phyloP scores from a whole-genome alignment of 2,888 invertebrate genomes.

The Amiota communis region DNA sequence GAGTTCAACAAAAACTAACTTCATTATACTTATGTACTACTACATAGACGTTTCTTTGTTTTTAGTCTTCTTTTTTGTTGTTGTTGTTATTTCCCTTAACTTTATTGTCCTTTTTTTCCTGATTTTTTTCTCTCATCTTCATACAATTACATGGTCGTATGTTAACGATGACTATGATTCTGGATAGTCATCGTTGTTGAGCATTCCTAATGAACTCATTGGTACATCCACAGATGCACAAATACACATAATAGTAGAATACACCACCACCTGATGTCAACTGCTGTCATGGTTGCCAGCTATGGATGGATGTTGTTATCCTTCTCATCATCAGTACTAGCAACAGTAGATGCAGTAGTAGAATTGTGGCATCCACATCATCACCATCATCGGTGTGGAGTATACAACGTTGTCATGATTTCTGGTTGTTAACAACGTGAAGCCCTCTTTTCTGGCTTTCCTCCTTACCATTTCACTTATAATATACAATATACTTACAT shows the following conservation, averaged over 20 bases:
- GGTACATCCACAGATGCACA: conserved; percentile 13
- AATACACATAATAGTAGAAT: neutral
- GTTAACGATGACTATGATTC: conserved; percentile 3
- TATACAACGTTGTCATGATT: conserved; percentile 64
- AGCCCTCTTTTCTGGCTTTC: neutral
- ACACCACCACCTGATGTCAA: neutral
- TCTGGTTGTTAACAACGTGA: conserved; percentile 59
- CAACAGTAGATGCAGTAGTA: neutral
- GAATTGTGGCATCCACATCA: conserved; percentile 1
- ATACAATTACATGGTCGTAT: conserved; percentile 18
- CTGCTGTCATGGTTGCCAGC: conserved; percentile 10
- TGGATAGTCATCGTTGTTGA: neutral
- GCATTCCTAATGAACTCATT: conserved; percentile 28
- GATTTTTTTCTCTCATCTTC: neutral
- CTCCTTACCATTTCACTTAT: neutral
- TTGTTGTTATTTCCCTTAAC: neutral
- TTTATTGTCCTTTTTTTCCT: neutral
- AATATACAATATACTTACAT: neutral
- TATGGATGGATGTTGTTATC: neutral
- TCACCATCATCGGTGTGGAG: neutral
- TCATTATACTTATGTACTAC: too few relatives aligned
- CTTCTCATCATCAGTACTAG: neutral
- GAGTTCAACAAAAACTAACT: too few relatives aligned
- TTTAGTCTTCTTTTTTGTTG: neutral
- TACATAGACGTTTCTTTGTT: neutral